Conservation (phyloP, 2,888 invertebrate species). For the Lasioglossum zephyrum region DNA sequence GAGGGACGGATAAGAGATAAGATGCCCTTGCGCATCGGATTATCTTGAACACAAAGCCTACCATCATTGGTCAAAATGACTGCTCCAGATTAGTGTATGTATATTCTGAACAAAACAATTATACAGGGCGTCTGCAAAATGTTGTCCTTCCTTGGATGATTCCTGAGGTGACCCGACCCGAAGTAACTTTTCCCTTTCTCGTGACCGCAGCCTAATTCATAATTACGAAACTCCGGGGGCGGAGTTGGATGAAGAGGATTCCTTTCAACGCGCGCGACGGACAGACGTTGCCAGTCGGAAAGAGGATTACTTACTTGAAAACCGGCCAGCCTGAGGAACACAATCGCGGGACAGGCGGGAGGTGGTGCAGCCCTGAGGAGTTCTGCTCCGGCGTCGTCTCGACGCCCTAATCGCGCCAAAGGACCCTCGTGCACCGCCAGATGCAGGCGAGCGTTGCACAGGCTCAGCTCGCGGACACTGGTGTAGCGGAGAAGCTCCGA, state of each 20-base stretch:
- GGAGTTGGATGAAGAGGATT: neutral
- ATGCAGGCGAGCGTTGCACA: conserved; percentile 86
- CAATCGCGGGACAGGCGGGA: conserved; percentile 84
- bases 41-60: no score
- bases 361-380: conserved; percentile 82
- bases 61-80: no score
- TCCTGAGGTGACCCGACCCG: no score
- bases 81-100: no score
- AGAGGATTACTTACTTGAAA: conserved; percentile 82
- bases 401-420: conserved; percentile 81
- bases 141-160: no score
- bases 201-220: conserved; percentile 11
- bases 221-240: neutral
- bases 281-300: neutral
- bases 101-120: no score
- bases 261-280: conserved; percentile 3
- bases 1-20: no score
- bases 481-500: conserved; percentile 85
- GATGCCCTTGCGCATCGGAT: no score
- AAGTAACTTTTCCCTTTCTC: no score
- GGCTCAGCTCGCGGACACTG: conserved; percentile 85
- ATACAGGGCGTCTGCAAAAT: no score
- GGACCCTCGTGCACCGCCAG: conserved; percentile 84
- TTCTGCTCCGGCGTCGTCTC: conserved; percentile 83
- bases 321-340: conserved; percentile 85